Evolutionary conservation across 1,140 invertebrate species (phyloP), one percentile per base, ranked within the genome.

Genomic region (Caenorhabditis remanei): DNA sequence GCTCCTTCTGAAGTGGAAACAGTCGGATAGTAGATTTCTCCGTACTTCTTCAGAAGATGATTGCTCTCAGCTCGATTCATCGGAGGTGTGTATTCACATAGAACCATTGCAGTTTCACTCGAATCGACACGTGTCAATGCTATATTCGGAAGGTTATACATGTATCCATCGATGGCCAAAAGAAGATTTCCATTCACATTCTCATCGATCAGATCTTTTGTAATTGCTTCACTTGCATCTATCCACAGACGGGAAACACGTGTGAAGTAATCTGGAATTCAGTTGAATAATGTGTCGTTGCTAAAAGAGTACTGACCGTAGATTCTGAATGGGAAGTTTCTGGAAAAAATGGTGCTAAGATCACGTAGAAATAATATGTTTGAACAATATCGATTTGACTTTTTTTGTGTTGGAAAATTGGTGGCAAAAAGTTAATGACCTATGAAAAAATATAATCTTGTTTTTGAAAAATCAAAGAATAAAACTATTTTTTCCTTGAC

Each of bases 11-110:
- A 11, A 11, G 61, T 32, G 61, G 32, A 63, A 21, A 63, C 5
- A 11, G 24, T 63, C n/a, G 24, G 9, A 63, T 63, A 32, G 32
- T 63, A 63, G 61, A 63, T 63, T 63, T 63, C 61, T 63, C 61
- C 61, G 24, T 63, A 63, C 32, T 24, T 24, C 14, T 32, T 63
- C 61, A 63, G 32, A 11, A 63, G 24, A 32, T 63, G 32, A 32
- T 63, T 63, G 32, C 61, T 63, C 61, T 63, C 61, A 11, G 61
- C 61, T 32, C 32, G 61, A 63, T 63, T 63, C 61, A 63, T 63
- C 5, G 21, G 11, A 63, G 61, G 61, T 32, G 61, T 63, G 9
- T 63, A 63, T 63, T 63, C 61, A 63, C 61, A 63, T 24, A 63
- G 13, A 32, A 14, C 24, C 61, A 63, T 63, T 63, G 61, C 61